Evolutionary conservation across 2,797 vertebrate species (phyloP).

Genomic region (Neosalanx taihuensis): DNA sequence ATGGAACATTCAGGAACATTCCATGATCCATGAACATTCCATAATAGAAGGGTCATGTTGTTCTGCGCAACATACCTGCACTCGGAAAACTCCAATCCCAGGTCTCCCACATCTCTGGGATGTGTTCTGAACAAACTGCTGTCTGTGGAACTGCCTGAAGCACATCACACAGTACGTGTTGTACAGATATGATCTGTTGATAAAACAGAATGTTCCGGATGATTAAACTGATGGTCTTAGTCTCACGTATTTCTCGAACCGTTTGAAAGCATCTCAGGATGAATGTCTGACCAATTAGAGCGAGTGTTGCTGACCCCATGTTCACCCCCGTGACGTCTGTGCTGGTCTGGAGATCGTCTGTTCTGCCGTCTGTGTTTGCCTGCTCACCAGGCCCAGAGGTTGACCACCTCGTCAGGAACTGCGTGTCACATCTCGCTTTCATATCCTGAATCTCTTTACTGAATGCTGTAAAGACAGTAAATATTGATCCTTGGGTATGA

Average conservation of each 20-base stretch:
- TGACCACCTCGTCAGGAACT: constrained; percentile 36
- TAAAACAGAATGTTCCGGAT: not conserved
- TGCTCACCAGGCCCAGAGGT: constrained; percentile 45
- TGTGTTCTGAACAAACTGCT: not conserved
- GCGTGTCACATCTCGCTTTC: constrained; percentile 43
- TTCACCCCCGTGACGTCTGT: constrained; percentile 31
- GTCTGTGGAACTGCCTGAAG: not conserved
- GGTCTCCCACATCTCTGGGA: not conserved
- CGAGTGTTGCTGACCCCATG: constrained; percentile 9
- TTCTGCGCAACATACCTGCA: no score
- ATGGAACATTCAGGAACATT: no score
- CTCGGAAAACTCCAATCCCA: not conserved
- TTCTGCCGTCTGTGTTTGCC: constrained; percentile 23
- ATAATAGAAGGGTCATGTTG: no score
- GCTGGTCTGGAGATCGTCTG: constrained; percentile 23
- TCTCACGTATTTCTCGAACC: no score
- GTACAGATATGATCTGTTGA: not conserved
- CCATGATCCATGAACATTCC: no score
- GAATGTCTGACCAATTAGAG: not conserved
- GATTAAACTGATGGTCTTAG: no score
- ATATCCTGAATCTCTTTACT: constrained; percentile 61
- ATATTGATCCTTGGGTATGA: constrained; percentile 61
- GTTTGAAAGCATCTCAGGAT: not conserved
- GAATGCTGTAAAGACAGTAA: constrained; percentile 54
- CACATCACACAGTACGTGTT: not conserved